Base-by-base conservation (phyloP, 1,140 invertebrate species). In the Zaprionus ornatus region DNA sequence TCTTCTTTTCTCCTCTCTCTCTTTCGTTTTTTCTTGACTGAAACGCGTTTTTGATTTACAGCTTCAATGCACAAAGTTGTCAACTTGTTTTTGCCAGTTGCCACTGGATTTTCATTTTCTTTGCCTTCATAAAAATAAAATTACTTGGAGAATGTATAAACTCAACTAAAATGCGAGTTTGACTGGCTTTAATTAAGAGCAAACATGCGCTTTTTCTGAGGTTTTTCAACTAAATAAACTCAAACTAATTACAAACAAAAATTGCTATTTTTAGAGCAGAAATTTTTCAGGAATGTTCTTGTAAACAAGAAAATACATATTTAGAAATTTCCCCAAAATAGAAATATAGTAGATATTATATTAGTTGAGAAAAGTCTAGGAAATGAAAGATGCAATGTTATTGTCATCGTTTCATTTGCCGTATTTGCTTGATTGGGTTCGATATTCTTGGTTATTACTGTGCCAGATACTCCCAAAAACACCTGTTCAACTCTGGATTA, bases 31-130 rank as follows among this genome's bases (percentile, higher is more conserved):
- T 40, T 10, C 9, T 32, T 52, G n/a, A 10, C 57, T 52, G 19
- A 71, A 65, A 71, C 68, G 60, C 74, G 67, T 66, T 77, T 71
- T 76, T 73, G 61, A 76, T 76, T 72, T 72, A 76, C 74, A 66
- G 50, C 61, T 55, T 62, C 48, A 21, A n/a, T 62, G 66, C 59
- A 74, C 32, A 72, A 66, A 48, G 40, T 68, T 50, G 29, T 62
- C 56, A 69, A 78, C 56, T 71, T 21, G 55, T 76, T 79, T 79
- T 67, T 65, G 55, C 57, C 55, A 59, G 66, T 52, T 63, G 42
- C 25, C 29, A 45, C 42, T 64, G 71, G 71, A 68, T 64, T 67
- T 79, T 77, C 59, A 50, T 50, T 48, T 71, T 79, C 37, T 50
- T 60, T 19, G 6, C 12, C 23, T 5, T 27, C 27, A 35, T 55